phyloP scores from a whole-genome alignment of 2,888 invertebrate species.

The Cynaeus angustus region DNA sequence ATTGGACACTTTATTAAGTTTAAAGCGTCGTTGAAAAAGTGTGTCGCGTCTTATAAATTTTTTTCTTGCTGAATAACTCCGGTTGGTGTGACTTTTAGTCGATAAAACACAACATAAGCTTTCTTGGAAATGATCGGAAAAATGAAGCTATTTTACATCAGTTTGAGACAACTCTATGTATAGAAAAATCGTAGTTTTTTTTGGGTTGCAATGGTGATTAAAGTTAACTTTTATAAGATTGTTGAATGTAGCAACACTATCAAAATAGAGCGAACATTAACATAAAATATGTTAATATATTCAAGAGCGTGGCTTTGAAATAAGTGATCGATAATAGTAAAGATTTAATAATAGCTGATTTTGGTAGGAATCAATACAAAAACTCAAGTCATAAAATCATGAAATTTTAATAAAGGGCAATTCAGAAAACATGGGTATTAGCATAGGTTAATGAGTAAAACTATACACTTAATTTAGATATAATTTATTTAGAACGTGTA shows the following conservation, averaged over 20 bases:
- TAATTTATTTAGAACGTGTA: no score
- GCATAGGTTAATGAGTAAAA: no score
- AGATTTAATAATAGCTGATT: slow-evolving; percentile 25
- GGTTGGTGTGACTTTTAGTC: background rate
- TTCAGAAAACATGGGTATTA: no score
- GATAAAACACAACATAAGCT: slow-evolving; percentile 8
- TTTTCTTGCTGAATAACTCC: background rate
- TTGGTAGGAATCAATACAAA: slow-evolving; percentile 29
- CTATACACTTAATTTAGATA: no score
- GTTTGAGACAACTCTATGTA: slow-evolving; percentile 5
- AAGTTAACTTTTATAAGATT: background rate
- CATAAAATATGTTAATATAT: slow-evolving; percentile 46
- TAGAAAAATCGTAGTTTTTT: slow-evolving; percentile 2
- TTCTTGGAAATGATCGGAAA: slow-evolving; percentile 1
- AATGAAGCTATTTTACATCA: slow-evolving; percentile 19
- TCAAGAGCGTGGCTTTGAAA: slow-evolving; percentile 41
- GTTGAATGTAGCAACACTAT: slow-evolving; percentile 1
- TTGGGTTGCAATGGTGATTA: background rate
- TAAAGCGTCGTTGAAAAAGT: no score
- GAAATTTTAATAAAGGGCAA: slow-evolving; percentile 12
- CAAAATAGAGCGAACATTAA: slow-evolving; percentile 36
- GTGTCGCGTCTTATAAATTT: background rate
- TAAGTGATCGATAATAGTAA: slow-evolving; percentile 42
- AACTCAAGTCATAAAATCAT: background rate
- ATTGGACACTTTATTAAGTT: slow-evolving; percentile 6